phyloP scores from a whole-genome alignment of 1,140 invertebrate genomes.

The Halyomorpha halys region DNA sequence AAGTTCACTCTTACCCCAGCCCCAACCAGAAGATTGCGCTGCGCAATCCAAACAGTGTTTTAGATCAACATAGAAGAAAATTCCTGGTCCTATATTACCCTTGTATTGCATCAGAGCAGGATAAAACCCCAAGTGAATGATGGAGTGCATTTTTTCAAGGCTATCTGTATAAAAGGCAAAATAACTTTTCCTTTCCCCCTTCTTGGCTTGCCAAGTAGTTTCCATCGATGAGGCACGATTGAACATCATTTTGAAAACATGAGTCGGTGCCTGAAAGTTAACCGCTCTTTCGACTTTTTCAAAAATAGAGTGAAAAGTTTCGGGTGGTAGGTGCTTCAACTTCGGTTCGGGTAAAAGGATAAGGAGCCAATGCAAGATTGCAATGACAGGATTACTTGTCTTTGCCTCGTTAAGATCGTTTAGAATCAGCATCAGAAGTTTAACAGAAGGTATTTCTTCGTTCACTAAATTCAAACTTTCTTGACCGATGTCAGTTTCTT shows the following conservation, averaged over 20 bases:
- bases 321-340: neutral
- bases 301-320: neutral
- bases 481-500: neutral
- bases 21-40: neutral
- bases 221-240: neutral
- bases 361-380: conserved; percentile 7
- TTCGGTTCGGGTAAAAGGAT: neutral
- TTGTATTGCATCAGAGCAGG: neutral
- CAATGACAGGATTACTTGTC: neutral
- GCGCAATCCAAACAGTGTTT: neutral
- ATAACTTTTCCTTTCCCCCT: neutral
- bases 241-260: conserved; percentile 6
- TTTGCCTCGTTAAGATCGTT: neutral
- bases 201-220: neutral
- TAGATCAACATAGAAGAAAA: neutral
- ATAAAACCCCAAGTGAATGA: neutral
- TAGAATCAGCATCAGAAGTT: neutral
- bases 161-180: neutral
- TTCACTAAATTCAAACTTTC: neutral
- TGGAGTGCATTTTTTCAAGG: neutral
- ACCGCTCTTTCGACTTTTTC: neutral
- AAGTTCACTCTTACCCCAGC: conserved; percentile 15
- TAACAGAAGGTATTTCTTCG: conserved; percentile 13
- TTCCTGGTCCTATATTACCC: neutral
- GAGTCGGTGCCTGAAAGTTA: neutral